Conservation (phyloP, 1,140 invertebrate species). For the Ruditapes philippinarum region DNA sequence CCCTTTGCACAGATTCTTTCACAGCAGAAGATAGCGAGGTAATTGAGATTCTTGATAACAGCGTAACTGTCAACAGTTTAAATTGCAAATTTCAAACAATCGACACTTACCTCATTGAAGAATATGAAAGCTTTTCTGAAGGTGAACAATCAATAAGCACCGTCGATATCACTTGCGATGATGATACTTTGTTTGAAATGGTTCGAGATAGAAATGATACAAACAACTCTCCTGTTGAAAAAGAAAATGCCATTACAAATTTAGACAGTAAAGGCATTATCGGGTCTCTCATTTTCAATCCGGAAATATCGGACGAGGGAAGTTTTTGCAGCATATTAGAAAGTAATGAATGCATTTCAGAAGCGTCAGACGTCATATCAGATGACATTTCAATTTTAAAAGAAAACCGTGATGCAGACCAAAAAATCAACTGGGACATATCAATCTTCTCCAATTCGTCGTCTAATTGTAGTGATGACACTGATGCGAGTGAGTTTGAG, state of each 20-base stretch:
- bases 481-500: constrained; percentile 31
- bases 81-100: constrained; percentile 54
- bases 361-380: background rate
- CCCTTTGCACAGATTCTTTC: background rate
- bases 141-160: background rate
- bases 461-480: background rate
- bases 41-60: constrained; percentile 47
- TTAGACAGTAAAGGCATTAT: constrained; percentile 28
- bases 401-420: background rate
- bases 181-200: background rate
- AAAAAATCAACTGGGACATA: background rate
- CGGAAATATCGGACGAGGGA: background rate
- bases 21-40: constrained; percentile 48
- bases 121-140: background rate
- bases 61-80: constrained; percentile 11
- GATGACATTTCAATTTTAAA: background rate
- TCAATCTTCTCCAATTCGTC: background rate
- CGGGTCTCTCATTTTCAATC: background rate
- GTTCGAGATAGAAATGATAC: background rate
- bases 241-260: background rate
- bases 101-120: background rate
- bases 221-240: background rate
- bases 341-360: too few species aligned
- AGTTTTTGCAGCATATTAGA: background rate
- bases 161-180: background rate